Base-by-base conservation (phyloP, 2,888 invertebrate species). In the Drosophila quinaria region DNA sequence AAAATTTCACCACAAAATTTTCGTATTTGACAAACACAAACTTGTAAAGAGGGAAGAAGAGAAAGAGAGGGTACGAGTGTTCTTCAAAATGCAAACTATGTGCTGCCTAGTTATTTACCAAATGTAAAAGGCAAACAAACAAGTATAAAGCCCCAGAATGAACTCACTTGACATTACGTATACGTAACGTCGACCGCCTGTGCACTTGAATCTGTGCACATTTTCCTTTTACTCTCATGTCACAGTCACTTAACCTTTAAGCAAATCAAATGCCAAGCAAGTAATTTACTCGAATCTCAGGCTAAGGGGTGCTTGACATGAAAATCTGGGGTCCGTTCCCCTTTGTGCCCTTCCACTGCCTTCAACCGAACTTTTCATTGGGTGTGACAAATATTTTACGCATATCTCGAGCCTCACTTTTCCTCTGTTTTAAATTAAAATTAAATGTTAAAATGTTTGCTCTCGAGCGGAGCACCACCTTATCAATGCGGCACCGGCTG, bases 371-470 rank as follows among this genome's bases (percentile, higher is more conserved):
- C 17, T 37, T 46, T 35, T 22, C 56, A 35, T 46, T 29, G 47
- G 60, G 69, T 66, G 62, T 66, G 64, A 67, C 72, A 76, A 78
- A 70, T 81, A 81, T 68, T 69, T 80, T 66, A 62, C 76, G 73
- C 75, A 64, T 82, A 75, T 76, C 67, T 70, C 58, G 60, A 50
- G 67, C 65, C 59, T 29, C 46, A 13, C 50, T 25, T 50, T 19
- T 52, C 22, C 31, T 35, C 33, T 31, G 60, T 55, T 76, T 61
- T 68, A 75, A 79, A 81, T 78, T 76, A 64, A 81, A 76, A 81
- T 86, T 73, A 82, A 86, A 79, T 74, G 65, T 69, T 80, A 56
- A 82, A 82, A 85, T 87, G 81, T 86, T 82, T 85, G 72, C 60
- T 41, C 39, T 56, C 50, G 37, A 62, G 37, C 59, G 33, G 13